Evolutionary conservation across 37 sponge, comb jelly and placozoan genomes (phyloP).

Genomic region (Crambe crambe): DNA sequence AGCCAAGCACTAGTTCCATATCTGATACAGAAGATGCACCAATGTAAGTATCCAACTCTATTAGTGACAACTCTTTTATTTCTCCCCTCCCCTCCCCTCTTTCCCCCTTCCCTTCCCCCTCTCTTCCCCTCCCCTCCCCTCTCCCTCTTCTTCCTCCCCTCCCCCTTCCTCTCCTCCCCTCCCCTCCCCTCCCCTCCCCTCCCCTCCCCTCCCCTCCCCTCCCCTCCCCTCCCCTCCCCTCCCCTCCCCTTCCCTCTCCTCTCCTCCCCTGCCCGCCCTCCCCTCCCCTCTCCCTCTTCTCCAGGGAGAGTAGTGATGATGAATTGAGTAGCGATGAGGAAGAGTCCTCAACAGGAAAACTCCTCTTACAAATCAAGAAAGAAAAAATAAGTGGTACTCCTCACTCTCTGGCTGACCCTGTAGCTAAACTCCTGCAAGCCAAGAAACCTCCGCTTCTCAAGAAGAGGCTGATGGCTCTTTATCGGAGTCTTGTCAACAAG

Average conservation of each 20-base stretch:
- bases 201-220: background rate
- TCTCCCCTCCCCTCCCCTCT: background rate
- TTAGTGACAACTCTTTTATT: background rate
- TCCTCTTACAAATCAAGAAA: constrained; percentile 24
- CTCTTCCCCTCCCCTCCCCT: background rate
- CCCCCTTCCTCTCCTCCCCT: background rate
- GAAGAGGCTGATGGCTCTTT: constrained; percentile 43
- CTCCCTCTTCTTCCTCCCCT: background rate
- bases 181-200: background rate
- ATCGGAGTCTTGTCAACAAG: constrained; percentile 24
- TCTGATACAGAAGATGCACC: background rate
- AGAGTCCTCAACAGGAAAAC: constrained; percentile 5
- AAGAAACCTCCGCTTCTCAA: constrained; percentile 42
- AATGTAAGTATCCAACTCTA: background rate
- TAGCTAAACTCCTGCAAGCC: constrained; percentile 20
- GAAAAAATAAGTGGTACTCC: background rate
- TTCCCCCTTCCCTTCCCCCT: background rate
- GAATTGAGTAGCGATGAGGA: background rate
- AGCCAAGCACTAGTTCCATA: background rate
- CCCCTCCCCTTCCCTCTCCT: background rate
- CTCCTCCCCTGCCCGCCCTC: too few relatives aligned
- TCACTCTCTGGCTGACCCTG: background rate
- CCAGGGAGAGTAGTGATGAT: constrained; percentile 30
- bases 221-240: background rate
- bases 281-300: background rate